Base-by-base conservation (phyloP, 2,113 vertebrate species). In the Rousettus leschenaultii region DNA sequence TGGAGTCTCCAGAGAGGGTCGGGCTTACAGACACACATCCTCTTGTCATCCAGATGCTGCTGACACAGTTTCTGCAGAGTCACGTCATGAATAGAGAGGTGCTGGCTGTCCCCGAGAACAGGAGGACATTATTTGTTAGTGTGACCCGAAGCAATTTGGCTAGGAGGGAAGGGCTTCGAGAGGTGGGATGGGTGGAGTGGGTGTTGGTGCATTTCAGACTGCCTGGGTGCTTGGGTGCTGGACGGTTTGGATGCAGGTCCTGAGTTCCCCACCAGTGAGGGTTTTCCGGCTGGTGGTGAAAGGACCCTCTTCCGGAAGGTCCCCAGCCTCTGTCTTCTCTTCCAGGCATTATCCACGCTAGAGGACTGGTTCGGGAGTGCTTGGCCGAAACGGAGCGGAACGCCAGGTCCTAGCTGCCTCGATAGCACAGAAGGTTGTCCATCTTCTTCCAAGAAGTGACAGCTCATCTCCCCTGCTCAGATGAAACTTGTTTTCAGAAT, bases 381-480 rank as follows among this genome's bases (percentile, higher is more conserved):
- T 97, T 99, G 99, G 99, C 99, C 1, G 99, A 99, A 97, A 99
- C 99, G 40, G 99, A 99, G 89, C 98, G 99, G 33, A 99, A 99
- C 0, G 99, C 99, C 8, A 98, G 99, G 89, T 99, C 99, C 97
- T 99, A 99, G 99, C 98, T 71, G 38, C 33, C 38, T 28, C 3
- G 15, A 9, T 7, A 43, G 82, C 40, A 12, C 38, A n/a, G 90
- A 92, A 86, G 83, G 63, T 65, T 90, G 92, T 95, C 91, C 95
- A 57, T 35, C 97, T 89, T 95, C 57, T 40, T 87, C 13, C 48
- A 33, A 11, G 94, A 91, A 97, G 91, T 91, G 89, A 94, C 68
- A 88, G 88, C 51, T 65, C 84, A 2, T 0, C 82, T 96, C 86
- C 61, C 97, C 89, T 59, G 26, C 97, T 97, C 96, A 90, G 24